A percentile compares a stretch with the other conserved stretches of the same genome.
Conservation (phyloP, 1,140 invertebrate species). For the Neodiprion fabricii region DNA sequence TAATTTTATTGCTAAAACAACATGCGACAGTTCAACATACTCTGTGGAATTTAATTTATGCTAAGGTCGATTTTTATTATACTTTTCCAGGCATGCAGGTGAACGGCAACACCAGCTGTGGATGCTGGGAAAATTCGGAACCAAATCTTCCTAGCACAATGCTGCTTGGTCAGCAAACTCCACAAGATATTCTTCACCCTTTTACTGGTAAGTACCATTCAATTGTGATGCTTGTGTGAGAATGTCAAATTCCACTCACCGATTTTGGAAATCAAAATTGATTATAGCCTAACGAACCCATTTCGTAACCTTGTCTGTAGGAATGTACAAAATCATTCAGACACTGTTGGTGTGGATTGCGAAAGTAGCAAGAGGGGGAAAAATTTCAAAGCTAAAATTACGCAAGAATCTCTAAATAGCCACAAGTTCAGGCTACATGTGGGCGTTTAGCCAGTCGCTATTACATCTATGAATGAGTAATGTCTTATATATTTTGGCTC, state of each 20-base stretch:
- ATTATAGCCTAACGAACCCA: too few species aligned
- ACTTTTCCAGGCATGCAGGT: slow-evolving; percentile 54
- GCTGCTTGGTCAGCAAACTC: slow-evolving; percentile 57
- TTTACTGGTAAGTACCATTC: slow-evolving; percentile 49
- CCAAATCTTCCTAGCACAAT: slow-evolving; percentile 57
- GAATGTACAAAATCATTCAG: too few species aligned
- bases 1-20: too few species aligned
- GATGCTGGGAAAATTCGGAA: slow-evolving; percentile 61
- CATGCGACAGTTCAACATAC: too few species aligned
- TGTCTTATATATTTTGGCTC: slow-evolving; percentile 18
- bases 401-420: slow-evolving; percentile 43
- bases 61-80: not conserved
- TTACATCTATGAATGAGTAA: slow-evolving; percentile 32
- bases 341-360: not conserved
- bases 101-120: slow-evolving; percentile 60
- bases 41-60: too few species aligned
- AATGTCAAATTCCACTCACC: too few species aligned
- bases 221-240: too few species aligned
- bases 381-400: slow-evolving; percentile 41
- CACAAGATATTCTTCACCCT: slow-evolving; percentile 56
- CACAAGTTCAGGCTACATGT: slow-evolving; percentile 31
- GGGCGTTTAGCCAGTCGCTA: slow-evolving; percentile 27
- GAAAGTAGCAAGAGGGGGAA: slow-evolving; percentile 18
- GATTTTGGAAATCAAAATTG: too few species aligned
- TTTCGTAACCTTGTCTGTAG: too few species aligned